Evolutionary conservation across 2,888 invertebrate genomes (phyloP).

Genomic region (Hoplodrina ambigua): DNA sequence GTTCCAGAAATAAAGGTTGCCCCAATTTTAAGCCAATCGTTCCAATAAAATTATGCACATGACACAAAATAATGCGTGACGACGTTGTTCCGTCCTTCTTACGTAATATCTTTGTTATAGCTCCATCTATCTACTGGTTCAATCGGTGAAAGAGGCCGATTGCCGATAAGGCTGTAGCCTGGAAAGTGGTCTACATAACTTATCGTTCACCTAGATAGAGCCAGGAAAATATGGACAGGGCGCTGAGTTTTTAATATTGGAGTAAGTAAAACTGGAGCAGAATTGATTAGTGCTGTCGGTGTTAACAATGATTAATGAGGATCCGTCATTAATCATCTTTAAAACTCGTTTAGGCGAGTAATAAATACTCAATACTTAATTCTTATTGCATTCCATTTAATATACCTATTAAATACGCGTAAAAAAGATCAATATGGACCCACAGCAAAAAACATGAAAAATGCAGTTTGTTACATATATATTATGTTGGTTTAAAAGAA

Average conservation of each 20-base stretch:
- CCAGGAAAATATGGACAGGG: constrained; percentile 17
- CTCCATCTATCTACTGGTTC: constrained; percentile 26
- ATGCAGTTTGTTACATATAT: no score
- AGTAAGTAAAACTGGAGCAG: constrained; percentile 1
- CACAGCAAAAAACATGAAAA: no score
- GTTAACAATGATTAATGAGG: background rate
- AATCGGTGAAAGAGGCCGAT: constrained; percentile 69
- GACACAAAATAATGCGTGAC: constrained; percentile 30
- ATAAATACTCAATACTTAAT: no score
- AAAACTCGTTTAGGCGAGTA: no score
- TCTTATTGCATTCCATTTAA: no score
- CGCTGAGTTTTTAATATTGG: constrained; percentile 13
- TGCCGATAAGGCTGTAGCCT: constrained; percentile 70
- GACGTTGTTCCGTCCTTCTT: background rate
- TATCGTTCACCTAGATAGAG: constrained; percentile 65
- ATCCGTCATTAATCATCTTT: background rate
- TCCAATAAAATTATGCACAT: constrained; percentile 31
- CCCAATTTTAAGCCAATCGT: constrained; percentile 7
- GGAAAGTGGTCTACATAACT: constrained; percentile 44
- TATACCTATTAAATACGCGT: no score
- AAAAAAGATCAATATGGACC: no score
- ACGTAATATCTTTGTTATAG: constrained; percentile 10
- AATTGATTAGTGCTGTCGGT: background rate
- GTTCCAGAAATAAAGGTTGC: background rate
- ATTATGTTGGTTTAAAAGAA: no score